Conservation (phyloP, 2,888 invertebrate genomes). For the Drosophila longiperda region DNA sequence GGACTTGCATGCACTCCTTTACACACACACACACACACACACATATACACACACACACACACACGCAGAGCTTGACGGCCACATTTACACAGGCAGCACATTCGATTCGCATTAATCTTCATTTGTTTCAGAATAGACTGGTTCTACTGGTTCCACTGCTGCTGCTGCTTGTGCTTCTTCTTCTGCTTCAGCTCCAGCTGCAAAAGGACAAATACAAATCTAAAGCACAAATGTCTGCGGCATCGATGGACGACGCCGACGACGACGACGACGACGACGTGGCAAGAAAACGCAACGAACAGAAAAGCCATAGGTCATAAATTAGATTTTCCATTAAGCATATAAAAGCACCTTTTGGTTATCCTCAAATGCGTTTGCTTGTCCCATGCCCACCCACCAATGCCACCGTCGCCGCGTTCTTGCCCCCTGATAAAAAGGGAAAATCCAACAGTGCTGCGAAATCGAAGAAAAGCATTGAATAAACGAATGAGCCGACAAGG, state of each 20-base stretch:
- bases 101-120: slow-evolving; percentile 81
- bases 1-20: slow-evolving; percentile 25
- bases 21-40: slow-evolving; percentile 10
- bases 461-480: slow-evolving; percentile 82
- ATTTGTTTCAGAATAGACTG: slow-evolving; percentile 81
- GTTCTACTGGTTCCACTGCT: slow-evolving; percentile 42
- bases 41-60: slow-evolving; percentile 20
- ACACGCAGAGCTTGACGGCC: slow-evolving; percentile 41
- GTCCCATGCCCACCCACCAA: slow-evolving; percentile 1
- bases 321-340: slow-evolving; percentile 80
- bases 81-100: slow-evolving; percentile 77
- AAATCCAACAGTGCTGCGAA: slow-evolving; percentile 78
- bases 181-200: slow-evolving; percentile 34
- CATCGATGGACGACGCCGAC: slow-evolving; percentile 67
- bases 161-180: slow-evolving; percentile 10
- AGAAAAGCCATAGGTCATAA: slow-evolving; percentile 81
- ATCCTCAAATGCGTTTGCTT: slow-evolving; percentile 77
- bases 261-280: slow-evolving; percentile 28
- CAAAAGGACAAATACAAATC: slow-evolving; percentile 80
- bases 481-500: slow-evolving; percentile 66
- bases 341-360: slow-evolving; percentile 81
- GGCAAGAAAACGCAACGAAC: slow-evolving; percentile 77
- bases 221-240: slow-evolving; percentile 79
- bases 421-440: slow-evolving; percentile 69
- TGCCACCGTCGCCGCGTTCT: slow-evolving; percentile 6